phyloP scores from a whole-genome alignment of 1,140 invertebrate genomes.

The Drosophila guanche region DNA sequence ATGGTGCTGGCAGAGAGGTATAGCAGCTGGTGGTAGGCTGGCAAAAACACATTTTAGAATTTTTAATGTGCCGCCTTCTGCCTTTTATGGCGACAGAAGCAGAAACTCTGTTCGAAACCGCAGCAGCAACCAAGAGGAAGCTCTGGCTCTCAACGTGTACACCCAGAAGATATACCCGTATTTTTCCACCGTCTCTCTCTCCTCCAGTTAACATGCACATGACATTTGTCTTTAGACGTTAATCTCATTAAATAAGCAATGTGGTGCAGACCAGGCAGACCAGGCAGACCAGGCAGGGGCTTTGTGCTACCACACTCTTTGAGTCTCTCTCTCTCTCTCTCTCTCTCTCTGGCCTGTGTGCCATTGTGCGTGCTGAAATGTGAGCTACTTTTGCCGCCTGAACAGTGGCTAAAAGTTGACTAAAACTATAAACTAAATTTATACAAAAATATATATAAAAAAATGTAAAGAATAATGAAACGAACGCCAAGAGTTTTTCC shows the following conservation, averaged over 20 bases:
- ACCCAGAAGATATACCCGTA: slow-evolving; percentile 53
- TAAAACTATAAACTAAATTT: not conserved
- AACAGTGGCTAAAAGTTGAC: slow-evolving; percentile 26
- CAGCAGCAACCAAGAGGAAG: slow-evolving; percentile 11
- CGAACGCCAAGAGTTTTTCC: too few species aligned
- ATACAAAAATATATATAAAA: not conserved
- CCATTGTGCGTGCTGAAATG: slow-evolving; percentile 31
- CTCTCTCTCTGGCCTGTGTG: not conserved
- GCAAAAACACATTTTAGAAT: slow-evolving; percentile 78
- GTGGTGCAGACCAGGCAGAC: slow-evolving; percentile 49
- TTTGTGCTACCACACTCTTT: not conserved
- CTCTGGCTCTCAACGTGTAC: slow-evolving; percentile 23
- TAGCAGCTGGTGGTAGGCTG: slow-evolving; percentile 33
- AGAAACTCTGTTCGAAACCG: slow-evolving; percentile 41
- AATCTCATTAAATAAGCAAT: slow-evolving; percentile 83
- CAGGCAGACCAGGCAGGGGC: not conserved
- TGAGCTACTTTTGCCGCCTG: slow-evolving; percentile 22
- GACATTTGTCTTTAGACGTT: slow-evolving; percentile 83
- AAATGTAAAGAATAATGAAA: too few species aligned
- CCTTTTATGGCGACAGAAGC: slow-evolving; percentile 64
- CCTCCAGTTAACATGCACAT: slow-evolving; percentile 76
- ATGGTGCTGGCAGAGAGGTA: slow-evolving; percentile 32
- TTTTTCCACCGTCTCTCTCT: slow-evolving; percentile 43
- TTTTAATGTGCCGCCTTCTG: slow-evolving; percentile 78
- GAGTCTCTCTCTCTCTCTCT: too few species aligned